phyloP scores from a whole-genome alignment of 2,113 vertebrate species.

The Carassius carassius region DNA sequence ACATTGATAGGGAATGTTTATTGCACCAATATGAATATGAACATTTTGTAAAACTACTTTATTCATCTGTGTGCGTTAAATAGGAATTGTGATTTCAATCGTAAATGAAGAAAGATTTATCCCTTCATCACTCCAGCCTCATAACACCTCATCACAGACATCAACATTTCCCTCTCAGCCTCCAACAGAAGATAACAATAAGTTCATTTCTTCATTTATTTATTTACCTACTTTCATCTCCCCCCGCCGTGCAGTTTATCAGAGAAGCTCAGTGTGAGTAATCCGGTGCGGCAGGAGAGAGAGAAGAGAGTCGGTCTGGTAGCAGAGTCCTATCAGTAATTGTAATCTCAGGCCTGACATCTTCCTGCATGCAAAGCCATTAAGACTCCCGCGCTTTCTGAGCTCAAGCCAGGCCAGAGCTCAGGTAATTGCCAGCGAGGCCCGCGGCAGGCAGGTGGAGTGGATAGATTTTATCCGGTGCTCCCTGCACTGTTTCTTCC shows the following conservation, averaged over 20 bases:
- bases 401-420: conserved; percentile 25
- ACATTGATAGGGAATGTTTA: background rate
- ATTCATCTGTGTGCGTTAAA: background rate
- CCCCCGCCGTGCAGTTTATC: conserved; percentile 47
- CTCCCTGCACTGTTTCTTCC: conserved; percentile 13
- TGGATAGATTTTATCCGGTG: conserved; percentile 48
- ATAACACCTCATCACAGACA: conserved; percentile 14
- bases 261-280: conserved; percentile 38
- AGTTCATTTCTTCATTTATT: conserved; percentile 29
- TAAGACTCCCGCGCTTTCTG: conserved; percentile 51
- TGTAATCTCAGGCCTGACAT: conserved; percentile 62
- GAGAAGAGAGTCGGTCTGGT: conserved; percentile 50
- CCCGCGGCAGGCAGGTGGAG: conserved; percentile 35
- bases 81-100: background rate
- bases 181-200: conserved; percentile 10
- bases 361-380: conserved; percentile 62
- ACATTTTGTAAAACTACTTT: background rate
- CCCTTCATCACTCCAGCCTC: conserved; percentile 2
- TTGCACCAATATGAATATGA: background rate
- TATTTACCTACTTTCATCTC: conserved; percentile 38
- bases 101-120: conserved; percentile 1
- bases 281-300: conserved; percentile 40
- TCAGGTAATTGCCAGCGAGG: conserved; percentile 53
- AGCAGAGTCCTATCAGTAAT: conserved; percentile 57
- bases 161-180: background rate